A percentile compares a stretch with the other conserved stretches of the same genome.
These are phyloP conservation scores for Elgaria multicarinata DNA, from an alignment of 2,113 vertebrate species.

Conservation along the genomic window DNA sequence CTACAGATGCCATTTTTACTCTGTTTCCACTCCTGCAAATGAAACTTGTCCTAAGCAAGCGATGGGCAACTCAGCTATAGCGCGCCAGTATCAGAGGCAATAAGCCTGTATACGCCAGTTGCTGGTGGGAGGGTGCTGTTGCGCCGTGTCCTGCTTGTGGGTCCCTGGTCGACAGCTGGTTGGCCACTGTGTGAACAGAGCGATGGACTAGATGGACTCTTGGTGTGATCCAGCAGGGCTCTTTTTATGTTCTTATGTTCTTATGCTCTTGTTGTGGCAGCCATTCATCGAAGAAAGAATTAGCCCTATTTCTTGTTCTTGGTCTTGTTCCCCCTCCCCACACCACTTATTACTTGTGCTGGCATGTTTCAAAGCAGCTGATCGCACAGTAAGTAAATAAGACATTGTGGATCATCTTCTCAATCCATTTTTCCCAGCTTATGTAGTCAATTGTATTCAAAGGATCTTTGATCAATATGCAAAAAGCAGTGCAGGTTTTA, in stretches of 20 bases:
- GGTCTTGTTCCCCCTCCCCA: too few relatives aligned
- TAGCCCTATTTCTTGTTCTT: background rate
- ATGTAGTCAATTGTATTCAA: constrained; percentile 16
- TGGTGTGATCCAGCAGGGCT: too few relatives aligned
- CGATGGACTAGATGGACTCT: too few relatives aligned
- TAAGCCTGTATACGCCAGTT: too few relatives aligned
- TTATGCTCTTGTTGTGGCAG: background rate
- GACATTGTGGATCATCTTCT: background rate
- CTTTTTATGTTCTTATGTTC: too few relatives aligned
- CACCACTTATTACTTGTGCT: background rate
- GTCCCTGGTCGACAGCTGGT: too few relatives aligned
- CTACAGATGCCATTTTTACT: background rate
- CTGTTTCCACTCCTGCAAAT: background rate
- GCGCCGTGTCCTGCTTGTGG: too few relatives aligned
- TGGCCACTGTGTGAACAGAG: too few relatives aligned
- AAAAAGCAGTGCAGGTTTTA: background rate
- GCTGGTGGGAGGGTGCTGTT: too few relatives aligned
- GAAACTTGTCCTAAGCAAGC: background rate
- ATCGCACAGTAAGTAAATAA: background rate
- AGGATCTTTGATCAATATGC: constrained; percentile 29
- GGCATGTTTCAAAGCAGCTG: background rate
- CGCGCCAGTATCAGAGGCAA: too few relatives aligned
- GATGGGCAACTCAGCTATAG: background rate
- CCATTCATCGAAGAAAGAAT: background rate
- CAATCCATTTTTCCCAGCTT: constrained; percentile 1